Evolutionary conservation across 2,797 vertebrate species (phyloP), one percentile per base, ranked within the genome.

Genomic region (Spinibarbus caldwelli): DNA sequence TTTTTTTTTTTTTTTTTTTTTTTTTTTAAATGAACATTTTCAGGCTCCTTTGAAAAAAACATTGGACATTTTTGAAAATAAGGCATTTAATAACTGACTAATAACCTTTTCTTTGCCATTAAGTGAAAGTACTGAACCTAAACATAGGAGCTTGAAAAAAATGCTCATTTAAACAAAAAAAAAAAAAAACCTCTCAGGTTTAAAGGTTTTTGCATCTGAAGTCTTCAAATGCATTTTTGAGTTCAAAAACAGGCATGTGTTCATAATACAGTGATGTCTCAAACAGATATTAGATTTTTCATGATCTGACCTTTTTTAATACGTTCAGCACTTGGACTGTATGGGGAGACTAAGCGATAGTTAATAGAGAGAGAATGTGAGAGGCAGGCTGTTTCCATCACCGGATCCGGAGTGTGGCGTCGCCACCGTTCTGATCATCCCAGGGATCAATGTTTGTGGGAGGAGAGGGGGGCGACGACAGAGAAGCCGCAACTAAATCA

Each of bases 401-500:
- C 54, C 43, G 1, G 57, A 49, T 83, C 15, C 29, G 7, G n/a
- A 68, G 47, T 52, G 23, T 62, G 23, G 29, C 64, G 29, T 82
- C 57, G 72, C 38, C 77, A 47, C 45, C 78, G 2, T 57, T 75
- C 64, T 80, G 45, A 76, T 85, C 59, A 43, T 54, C 66, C 36
- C 70, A n/a, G 73, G 84, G 76, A 86, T 88, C 68, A 64, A 72
- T 83, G 82, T 82, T 78, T 85, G 76, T 38, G 54, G 8, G 78
- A 59, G 78, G 43, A 80, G 76, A 81, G 84, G 80, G 83, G 38
- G 87, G 80, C 85, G 90, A 93, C 92, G 94, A 92, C 92, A 93
- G 91, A 89, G 89, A 93, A 85, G 90, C 93, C 78, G 90, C 89
- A 62, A 90, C 91, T 94, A 94, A 95, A 95, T 95, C 93, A 94